Evolutionary conservation across 2,797 vertebrate genomes (phyloP).

Genomic region (Trachurus trachurus): DNA sequence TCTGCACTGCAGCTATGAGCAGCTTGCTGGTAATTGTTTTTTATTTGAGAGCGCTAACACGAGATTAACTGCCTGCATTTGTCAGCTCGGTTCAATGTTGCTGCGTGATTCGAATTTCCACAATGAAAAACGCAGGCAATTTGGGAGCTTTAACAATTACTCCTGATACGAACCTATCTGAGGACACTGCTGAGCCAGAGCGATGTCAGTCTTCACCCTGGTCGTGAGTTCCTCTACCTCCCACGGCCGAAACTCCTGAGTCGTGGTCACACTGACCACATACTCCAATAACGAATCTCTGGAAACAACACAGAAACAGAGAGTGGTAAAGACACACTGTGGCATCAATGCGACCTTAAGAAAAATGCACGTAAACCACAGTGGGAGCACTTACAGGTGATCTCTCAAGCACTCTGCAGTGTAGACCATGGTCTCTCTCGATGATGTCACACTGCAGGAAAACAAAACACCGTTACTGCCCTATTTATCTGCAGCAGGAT

Average conservation of each 20-base stretch:
- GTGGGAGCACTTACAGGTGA: slow-evolving; percentile 87
- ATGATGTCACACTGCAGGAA: slow-evolving; percentile 86
- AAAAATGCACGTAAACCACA: not conserved
- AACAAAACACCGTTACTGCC: slow-evolving; percentile 18
- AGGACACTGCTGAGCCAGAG: slow-evolving; percentile 89
- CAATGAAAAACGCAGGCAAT: not conserved
- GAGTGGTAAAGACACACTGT: not conserved
- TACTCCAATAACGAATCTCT: slow-evolving; percentile 92
- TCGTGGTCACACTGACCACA: slow-evolving; percentile 91
- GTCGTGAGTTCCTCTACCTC: slow-evolving; percentile 89
- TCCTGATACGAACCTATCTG: slow-evolving; percentile 87
- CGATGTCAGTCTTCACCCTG: slow-evolving; percentile 89
- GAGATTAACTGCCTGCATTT: not conserved
- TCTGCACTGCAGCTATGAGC: not conserved
- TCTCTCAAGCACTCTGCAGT: slow-evolving; percentile 90
- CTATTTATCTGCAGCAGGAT: slow-evolving; percentile 29
- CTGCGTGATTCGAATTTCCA: not conserved
- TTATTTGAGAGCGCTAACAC: not conserved
- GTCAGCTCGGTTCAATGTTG: not conserved
- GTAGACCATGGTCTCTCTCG: slow-evolving; percentile 92
- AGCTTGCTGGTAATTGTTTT: not conserved
- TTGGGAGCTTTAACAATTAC: not conserved
- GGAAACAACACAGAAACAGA: slow-evolving; percentile 22
- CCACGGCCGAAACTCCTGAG: slow-evolving; percentile 93
- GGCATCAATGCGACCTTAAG: not conserved